phyloP scores from a whole-genome alignment of 1,140 invertebrate species.

The Panagrolaimus sp. region DNA sequence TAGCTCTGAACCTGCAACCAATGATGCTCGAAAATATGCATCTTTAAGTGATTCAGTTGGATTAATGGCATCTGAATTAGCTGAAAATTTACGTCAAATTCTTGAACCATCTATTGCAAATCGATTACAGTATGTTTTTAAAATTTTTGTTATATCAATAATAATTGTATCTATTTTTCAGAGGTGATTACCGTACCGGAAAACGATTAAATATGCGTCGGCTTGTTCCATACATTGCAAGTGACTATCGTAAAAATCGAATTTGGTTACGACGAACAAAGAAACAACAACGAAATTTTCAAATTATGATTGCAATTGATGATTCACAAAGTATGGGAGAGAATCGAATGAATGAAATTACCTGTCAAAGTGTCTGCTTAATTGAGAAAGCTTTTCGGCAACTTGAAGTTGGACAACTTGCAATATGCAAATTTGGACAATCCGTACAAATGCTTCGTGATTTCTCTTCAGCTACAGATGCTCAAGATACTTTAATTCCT shows the following conservation, averaged over 20 bases:
- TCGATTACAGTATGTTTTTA: constrained; percentile 67
- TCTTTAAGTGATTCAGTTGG: constrained; percentile 66
- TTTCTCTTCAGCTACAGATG: constrained; percentile 59
- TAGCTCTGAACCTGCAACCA: not conserved
- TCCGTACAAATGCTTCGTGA: constrained; percentile 73
- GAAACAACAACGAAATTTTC: constrained; percentile 89
- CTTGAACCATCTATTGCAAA: constrained; percentile 89
- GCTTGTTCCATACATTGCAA: constrained; percentile 93
- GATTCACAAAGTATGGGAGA: constrained; percentile 87
- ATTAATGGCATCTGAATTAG: constrained; percentile 76
- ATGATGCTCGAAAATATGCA: constrained; percentile 60
- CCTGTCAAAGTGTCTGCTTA: constrained; percentile 85
- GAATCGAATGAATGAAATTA: constrained; percentile 80
- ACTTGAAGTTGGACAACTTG: constrained; percentile 84
- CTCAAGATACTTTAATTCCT: constrained; percentile 51
- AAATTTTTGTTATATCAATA: constrained; percentile 3
- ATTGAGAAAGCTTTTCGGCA: constrained; percentile 84
- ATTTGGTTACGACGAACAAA: constrained; percentile 95
- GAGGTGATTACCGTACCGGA: constrained; percentile 91
- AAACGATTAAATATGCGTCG: constrained; percentile 96
- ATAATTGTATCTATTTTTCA: constrained; percentile 38
- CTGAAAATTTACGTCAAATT: constrained; percentile 84
- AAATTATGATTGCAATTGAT: constrained; percentile 91
- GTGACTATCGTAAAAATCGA: constrained; percentile 95
- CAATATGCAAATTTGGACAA: constrained; percentile 87